phyloP scores from a whole-genome alignment of 2,797 vertebrate species.

The Sparidentex hasta region DNA sequence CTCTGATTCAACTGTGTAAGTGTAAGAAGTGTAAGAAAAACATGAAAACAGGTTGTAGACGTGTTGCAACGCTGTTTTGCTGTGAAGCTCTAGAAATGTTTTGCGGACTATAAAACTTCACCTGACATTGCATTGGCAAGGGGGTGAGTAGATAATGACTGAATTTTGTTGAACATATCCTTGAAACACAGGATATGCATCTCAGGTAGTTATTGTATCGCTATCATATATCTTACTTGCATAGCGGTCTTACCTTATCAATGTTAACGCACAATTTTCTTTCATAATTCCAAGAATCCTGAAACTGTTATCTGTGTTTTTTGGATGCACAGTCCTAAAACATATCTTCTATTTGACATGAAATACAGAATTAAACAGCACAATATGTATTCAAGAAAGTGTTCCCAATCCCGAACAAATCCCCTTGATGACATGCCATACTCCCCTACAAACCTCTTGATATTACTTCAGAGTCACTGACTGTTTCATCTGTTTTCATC shows the following conservation, averaged over 20 bases:
- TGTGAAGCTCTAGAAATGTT: no score
- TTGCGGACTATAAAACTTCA: no score
- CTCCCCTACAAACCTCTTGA: not conserved
- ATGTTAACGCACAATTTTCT: not conserved
- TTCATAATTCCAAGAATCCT: not conserved
- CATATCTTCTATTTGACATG: not conserved
- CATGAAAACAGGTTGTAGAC: no score
- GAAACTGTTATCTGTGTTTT: not conserved
- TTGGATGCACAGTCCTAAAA: not conserved
- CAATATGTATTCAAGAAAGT: not conserved
- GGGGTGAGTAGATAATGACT: no score
- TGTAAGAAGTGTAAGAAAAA: no score
- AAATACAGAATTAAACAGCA: slow-evolving; percentile 11
- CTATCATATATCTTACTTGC: not conserved
- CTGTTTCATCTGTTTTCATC: not conserved
- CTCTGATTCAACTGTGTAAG: no score
- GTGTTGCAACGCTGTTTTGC: no score
- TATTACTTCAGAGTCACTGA: not conserved
- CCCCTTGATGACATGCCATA: not conserved
- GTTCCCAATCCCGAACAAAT: not conserved
- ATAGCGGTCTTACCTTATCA: not conserved
- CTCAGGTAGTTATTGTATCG: not conserved
- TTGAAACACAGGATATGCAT: not conserved
- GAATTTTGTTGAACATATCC: no score
- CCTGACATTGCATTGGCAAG: no score